Percentiles rank a stretch among this genome's conserved stretches.
phyloP scores from a whole-genome alignment of 2,113 vertebrate species.

The Otolemur garnettii region DNA sequence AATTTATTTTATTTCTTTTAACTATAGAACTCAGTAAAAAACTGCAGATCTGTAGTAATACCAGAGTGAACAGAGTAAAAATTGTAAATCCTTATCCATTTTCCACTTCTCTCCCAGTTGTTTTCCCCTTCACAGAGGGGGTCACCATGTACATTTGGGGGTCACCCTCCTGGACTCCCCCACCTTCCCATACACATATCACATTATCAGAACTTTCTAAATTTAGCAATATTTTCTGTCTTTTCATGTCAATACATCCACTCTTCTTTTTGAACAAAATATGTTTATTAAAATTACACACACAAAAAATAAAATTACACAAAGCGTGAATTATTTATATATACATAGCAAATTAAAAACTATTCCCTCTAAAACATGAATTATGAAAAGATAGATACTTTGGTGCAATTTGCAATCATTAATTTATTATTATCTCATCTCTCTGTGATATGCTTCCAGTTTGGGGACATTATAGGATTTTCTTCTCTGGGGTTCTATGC shows the following conservation, averaged over 20 bases:
- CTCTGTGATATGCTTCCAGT: background rate
- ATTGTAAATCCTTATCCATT: background rate
- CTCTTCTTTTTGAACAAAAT: slow-evolving; percentile 14
- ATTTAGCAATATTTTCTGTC: background rate
- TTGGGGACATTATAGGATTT: background rate
- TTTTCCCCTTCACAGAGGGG: background rate
- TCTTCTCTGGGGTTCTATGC: background rate
- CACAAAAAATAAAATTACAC: background rate
- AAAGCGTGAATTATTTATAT: background rate
- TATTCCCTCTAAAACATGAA: background rate
- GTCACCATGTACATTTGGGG: no score
- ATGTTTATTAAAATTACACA: slow-evolving; percentile 4
- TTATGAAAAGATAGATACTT: background rate
- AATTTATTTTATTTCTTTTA: background rate
- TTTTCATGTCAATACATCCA: background rate
- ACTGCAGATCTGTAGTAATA: background rate
- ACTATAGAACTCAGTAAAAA: background rate
- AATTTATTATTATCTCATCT: background rate
- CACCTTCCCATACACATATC: background rate
- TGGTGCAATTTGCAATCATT: background rate
- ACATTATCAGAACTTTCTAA: background rate
- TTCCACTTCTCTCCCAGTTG: background rate
- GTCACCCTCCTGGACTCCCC: background rate
- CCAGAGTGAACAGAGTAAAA: background rate
- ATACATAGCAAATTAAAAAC: slow-evolving; percentile 13